These are phyloP conservation scores for Pollimyrus isidori DNA, from an alignment of 2,113 vertebrate genomes.

Conservation along the genomic window DNA sequence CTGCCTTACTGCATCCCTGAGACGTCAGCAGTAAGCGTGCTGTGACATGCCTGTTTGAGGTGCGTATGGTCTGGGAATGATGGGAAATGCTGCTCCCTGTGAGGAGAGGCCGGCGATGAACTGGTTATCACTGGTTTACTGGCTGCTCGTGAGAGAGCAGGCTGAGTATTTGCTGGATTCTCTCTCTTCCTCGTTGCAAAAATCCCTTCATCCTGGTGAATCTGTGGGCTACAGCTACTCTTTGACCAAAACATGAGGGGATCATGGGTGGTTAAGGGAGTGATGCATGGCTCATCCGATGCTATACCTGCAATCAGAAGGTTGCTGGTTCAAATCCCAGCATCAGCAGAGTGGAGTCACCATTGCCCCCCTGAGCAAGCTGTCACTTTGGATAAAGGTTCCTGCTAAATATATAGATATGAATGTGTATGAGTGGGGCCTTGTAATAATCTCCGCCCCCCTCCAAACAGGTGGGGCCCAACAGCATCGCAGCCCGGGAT, in stretches of 20 bases:
- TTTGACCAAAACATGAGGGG: background rate
- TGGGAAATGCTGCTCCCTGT: background rate
- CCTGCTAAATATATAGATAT: background rate
- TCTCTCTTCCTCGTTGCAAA: background rate
- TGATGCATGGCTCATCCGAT: background rate
- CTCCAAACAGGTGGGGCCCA: slow-evolving; percentile 74
- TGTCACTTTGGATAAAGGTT: too few species aligned
- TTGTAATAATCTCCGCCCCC: background rate
- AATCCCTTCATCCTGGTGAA: background rate
- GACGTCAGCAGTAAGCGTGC: background rate
- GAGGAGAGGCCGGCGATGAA: background rate
- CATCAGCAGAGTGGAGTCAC: background rate
- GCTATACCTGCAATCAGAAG: background rate
- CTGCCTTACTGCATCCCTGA: background rate
- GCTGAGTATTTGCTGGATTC: background rate
- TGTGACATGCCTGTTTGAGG: background rate
- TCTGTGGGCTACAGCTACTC: background rate
- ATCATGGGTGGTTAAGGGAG: background rate
- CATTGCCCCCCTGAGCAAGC: too few species aligned
- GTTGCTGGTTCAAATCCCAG: background rate
- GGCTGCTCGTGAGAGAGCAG: background rate
- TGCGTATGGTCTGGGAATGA: background rate
- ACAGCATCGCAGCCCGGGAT: slow-evolving; percentile 88
- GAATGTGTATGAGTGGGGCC: background rate
- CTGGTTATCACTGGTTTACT: background rate